Evolutionary conservation across 2,888 invertebrate genomes (phyloP).

Genomic region (Chalcis sispes): DNA sequence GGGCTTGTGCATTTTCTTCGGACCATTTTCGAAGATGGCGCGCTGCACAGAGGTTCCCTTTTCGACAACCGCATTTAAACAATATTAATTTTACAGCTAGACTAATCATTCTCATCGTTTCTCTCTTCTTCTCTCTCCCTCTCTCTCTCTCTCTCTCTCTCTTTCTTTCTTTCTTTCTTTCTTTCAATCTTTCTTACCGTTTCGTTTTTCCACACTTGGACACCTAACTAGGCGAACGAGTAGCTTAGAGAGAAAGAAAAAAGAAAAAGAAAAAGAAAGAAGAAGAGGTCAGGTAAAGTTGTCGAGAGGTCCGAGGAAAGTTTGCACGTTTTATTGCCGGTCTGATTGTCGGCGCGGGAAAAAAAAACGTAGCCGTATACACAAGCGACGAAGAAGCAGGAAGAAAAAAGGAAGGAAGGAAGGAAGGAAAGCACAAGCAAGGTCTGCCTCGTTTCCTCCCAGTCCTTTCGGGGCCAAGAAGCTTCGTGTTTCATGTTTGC

Average conservation of each 20-base stretch:
- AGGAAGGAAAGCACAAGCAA: constrained; percentile 7
- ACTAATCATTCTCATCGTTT: constrained; percentile 57
- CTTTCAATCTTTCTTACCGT: background rate
- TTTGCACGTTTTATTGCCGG: constrained; percentile 43
- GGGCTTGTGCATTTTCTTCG: background rate
- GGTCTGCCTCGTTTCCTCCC: constrained; percentile 54
- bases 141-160: background rate
- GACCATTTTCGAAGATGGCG: constrained; percentile 23
- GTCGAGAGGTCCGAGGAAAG: constrained; percentile 15
- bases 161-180: background rate
- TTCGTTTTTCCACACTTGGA: background rate
- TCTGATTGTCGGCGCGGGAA: no score
- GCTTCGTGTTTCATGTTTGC: constrained; percentile 43
- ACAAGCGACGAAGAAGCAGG: background rate
- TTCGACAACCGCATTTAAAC: constrained; percentile 66
- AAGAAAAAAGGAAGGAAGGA: constrained; percentile 17
- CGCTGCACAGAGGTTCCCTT: constrained; percentile 56
- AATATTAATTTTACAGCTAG: constrained; percentile 67
- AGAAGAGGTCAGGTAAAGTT: constrained; percentile 20
- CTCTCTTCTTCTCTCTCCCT: constrained; percentile 5
- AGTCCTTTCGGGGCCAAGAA: constrained; percentile 3
- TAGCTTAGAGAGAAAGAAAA: background rate
- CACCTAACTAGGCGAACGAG: background rate
- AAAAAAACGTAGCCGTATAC: background rate
- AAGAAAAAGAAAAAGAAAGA: background rate